Conservation (phyloP, 2,888 invertebrate species). For the Leptinotarsa juncta region DNA sequence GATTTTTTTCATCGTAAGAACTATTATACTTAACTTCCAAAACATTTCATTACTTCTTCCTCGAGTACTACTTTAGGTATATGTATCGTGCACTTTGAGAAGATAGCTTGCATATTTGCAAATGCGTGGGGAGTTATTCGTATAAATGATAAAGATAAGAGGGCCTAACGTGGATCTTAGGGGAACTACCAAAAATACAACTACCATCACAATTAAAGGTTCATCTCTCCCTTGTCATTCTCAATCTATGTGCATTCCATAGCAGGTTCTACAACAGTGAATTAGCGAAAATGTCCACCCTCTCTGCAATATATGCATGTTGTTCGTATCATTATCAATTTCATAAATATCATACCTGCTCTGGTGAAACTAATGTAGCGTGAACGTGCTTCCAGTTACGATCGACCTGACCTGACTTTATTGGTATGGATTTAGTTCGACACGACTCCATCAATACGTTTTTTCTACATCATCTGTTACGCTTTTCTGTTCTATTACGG, state of each 20-base stretch:
- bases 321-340: conserved; percentile 7
- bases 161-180: no score
- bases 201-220: background rate
- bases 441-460: conserved; percentile 11
- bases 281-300: background rate
- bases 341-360: background rate
- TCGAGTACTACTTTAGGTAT: no score
- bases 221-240: background rate
- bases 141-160: no score
- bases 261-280: background rate
- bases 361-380: background rate
- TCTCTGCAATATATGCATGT: background rate
- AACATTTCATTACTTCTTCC: no score
- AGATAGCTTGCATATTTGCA: no score
- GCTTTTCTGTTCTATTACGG: conserved; percentile 38
- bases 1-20: no score
- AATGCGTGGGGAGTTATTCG: no score
- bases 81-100: no score
- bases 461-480: conserved; percentile 42
- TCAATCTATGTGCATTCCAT: background rate
- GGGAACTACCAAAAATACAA: no score
- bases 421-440: conserved; percentile 2
- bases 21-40: no score
- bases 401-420: conserved; percentile 10
- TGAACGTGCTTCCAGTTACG: background rate